A percentile compares a stretch with the other conserved stretches of the same genome.
Conservation (phyloP, 1,140 invertebrate species). For the Drosophila navojoa region DNA sequence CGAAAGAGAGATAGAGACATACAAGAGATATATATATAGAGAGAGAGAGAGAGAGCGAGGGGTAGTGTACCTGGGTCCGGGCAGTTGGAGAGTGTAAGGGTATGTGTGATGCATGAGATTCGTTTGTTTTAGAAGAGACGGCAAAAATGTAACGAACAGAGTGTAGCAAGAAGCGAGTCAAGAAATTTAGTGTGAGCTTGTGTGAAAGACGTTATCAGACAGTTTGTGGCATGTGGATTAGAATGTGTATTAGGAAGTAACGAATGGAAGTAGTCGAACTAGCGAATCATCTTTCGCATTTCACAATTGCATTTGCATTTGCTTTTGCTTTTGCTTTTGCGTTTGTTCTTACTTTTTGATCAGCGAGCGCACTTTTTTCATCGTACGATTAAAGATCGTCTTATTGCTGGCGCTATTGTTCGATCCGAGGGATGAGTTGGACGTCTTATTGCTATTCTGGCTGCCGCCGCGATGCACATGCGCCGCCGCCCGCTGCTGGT, state of each 20-base stretch:
- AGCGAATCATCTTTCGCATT: constrained; percentile 37
- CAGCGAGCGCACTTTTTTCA: constrained; percentile 88
- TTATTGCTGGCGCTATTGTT: constrained; percentile 77
- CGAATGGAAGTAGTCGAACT: constrained; percentile 41
- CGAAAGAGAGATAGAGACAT: constrained; percentile 6
- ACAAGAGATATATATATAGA: constrained; percentile 16
- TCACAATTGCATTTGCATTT: constrained; percentile 14
- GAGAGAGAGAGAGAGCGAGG: constrained; percentile 24
- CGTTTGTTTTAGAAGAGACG: constrained; percentile 37
- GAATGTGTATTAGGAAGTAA: constrained; percentile 17
- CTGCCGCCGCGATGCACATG: constrained; percentile 80
- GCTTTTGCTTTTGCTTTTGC: constrained; percentile 30
- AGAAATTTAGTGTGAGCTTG: constrained; percentile 31
- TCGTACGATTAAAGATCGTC: constrained; percentile 89
- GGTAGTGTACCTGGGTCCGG: not conserved
- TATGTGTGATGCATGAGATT: constrained; percentile 56
- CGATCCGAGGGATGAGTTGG: constrained; percentile 71
- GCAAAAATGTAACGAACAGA: constrained; percentile 60
- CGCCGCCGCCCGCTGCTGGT: constrained; percentile 71
- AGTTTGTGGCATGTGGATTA: constrained; percentile 9
- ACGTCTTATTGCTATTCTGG: constrained; percentile 69
- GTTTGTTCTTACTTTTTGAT: constrained; percentile 86
- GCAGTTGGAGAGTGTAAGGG: not conserved
- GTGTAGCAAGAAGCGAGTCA: constrained; percentile 35
- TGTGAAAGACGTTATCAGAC: constrained; percentile 21